Evolutionary conservation across 2,113 vertebrate species (phyloP).

Genomic region (Festucalex cinctus): DNA sequence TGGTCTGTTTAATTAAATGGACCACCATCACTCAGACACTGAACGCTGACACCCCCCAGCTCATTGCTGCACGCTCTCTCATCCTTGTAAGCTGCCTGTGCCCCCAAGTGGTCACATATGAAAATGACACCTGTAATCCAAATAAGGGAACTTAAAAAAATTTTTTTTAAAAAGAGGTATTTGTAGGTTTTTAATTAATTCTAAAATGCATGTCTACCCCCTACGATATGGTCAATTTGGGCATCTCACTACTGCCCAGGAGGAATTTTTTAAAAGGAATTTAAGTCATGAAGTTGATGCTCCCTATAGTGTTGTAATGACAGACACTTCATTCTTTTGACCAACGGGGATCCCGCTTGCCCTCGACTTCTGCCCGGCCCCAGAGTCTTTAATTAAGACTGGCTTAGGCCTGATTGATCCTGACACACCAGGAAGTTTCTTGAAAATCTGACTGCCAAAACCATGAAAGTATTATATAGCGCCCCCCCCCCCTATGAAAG

Average conservation of each 20-base stretch:
- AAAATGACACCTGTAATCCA: constrained; percentile 44
- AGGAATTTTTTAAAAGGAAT: constrained; percentile 46
- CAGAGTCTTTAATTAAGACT: constrained; percentile 79
- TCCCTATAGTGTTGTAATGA: constrained; percentile 61
- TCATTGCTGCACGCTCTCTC: constrained; percentile 17
- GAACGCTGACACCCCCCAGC: neutral
- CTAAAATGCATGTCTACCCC: neutral
- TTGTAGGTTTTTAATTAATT: constrained; percentile 1
- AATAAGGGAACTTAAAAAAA: neutral
- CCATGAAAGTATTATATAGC: constrained; percentile 67
- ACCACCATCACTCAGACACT: constrained; percentile 1
- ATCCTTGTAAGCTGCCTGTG: constrained; percentile 68
- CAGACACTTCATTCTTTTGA: constrained; percentile 64
- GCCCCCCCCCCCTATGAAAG: constrained; percentile 37
- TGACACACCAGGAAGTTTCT: constrained; percentile 77
- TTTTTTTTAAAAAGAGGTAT: no score
- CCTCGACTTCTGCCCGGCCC: constrained; percentile 64
- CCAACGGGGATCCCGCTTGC: constrained; percentile 68
- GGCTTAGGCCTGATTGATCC: constrained; percentile 77
- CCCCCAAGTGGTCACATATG: constrained; percentile 71
- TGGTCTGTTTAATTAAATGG: constrained; percentile 65
- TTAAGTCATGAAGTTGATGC: constrained; percentile 58
- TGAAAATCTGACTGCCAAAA: constrained; percentile 67
- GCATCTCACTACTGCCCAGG: constrained; percentile 1
- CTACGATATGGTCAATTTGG: constrained; percentile 10